Evolutionary conservation across 2,888 invertebrate species (phyloP).

Genomic region (Drosophila borealis): DNA sequence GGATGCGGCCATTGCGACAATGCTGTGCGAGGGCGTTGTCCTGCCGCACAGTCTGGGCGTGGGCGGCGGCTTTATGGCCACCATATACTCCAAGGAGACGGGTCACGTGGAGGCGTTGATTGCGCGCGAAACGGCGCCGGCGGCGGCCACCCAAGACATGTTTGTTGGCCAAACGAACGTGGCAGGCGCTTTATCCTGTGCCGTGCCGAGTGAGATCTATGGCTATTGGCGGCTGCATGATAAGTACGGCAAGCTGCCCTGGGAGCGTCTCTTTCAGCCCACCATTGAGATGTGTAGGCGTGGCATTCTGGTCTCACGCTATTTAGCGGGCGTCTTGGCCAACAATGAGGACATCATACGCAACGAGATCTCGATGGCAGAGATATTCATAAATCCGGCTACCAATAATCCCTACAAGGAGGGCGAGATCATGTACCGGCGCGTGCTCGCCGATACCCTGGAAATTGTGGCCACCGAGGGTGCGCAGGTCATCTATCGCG

Average conservation of each 20-base stretch:
- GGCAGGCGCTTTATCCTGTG: constrained; percentile 87
- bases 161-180: constrained; percentile 85
- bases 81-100: constrained; percentile 89
- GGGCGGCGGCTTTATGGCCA: constrained; percentile 95
- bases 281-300: constrained; percentile 90
- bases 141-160: constrained; percentile 89
- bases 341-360: constrained; percentile 86
- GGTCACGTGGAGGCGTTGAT: constrained; percentile 88
- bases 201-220: constrained; percentile 94
- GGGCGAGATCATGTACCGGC: constrained; percentile 89
- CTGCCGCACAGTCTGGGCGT: constrained; percentile 94
- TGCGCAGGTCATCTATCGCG: constrained; percentile 90
- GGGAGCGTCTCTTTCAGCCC: constrained; percentile 92
- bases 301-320: constrained; percentile 89
- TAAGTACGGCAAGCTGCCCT: constrained; percentile 90
- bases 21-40: constrained; percentile 94
- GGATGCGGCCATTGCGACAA: constrained; percentile 93
- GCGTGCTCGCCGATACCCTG: constrained; percentile 89
- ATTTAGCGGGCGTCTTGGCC: constrained; percentile 87
- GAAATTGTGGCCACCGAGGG: constrained; percentile 89
- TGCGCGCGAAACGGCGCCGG: constrained; percentile 92
- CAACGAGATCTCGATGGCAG: constrained; percentile 87
- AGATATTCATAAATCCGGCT: constrained; percentile 88
- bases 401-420: constrained; percentile 82
- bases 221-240: constrained; percentile 92